Base-by-base conservation (phyloP, 2,888 invertebrate species). In the Timema podura region DNA sequence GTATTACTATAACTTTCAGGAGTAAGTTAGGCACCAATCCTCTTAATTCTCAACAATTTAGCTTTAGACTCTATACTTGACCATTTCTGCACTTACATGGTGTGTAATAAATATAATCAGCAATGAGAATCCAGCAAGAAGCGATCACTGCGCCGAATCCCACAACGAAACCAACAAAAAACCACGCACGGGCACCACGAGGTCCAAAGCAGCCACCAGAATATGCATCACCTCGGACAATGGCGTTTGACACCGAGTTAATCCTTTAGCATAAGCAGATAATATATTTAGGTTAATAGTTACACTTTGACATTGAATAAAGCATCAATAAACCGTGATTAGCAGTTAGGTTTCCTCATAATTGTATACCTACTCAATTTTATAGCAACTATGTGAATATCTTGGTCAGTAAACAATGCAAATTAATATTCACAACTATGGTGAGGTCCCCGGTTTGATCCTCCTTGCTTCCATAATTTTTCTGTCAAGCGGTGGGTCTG, bases 71-170 rank as follows among this genome's bases (percentile, higher is more conserved):
- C 45, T 15, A 30, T 30, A 30, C 3, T 30, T 30, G 3, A 30
- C 30, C 1, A 30, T 30, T 30, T 30, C 68, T 65, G 69, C 15
- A 67, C 64, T 72, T 69, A 71, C 61, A 76, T 81, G 82, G 80
- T 91, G 91, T 85, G 76, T 85, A 82, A 72, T 87, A 87, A 54
- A 91, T 88, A 78, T 91, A 97, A 78, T 92, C 89, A 46, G 92
- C 93, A 82, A 98, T 95, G 74, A 99, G 87, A 72, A 99, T 94
- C 96, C 98, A 98, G 77, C 94, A 91, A 7, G 98, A 90, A 1
- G 97, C 97, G 76, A 99, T 96, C 48, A 99, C 89, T 0, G 97
- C 91, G 0, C 96, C 95, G 81, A 99, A 99, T 44, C 97, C 96
- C 79, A 99, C 88, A 0, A 98, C 92, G 81, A 99, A 98, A 0